Evolutionary conservation across 2,888 invertebrate species (phyloP).

Genomic region (Tillus elongatus): DNA sequence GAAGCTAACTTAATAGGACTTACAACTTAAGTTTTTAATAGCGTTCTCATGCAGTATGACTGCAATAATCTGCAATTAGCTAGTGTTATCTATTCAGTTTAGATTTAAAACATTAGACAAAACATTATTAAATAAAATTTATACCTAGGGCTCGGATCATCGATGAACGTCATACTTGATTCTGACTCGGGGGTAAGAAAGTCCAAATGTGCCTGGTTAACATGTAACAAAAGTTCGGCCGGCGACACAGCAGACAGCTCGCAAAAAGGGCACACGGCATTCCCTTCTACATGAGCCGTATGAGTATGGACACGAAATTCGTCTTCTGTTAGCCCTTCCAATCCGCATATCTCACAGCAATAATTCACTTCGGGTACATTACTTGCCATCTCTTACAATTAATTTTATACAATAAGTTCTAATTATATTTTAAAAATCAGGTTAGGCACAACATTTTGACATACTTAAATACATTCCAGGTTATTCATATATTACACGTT

Average conservation of each 20-base stretch:
- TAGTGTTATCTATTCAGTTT: no score
- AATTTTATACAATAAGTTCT: not conserved
- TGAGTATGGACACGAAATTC: constrained; percentile 72
- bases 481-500: no score
- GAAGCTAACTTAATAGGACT: no score
- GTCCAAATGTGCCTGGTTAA: constrained; percentile 76
- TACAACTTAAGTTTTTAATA: no score
- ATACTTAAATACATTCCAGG: no score
- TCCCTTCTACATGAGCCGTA: constrained; percentile 68
- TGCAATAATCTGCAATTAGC: no score
- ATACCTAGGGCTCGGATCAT: constrained; percentile 50
- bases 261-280: constrained; percentile 74
- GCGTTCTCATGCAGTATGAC: no score
- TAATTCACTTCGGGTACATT: constrained; percentile 51
- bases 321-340: constrained; percentile 68
- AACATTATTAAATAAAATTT: constrained; percentile 5
- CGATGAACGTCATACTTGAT: constrained; percentile 62
- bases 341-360: constrained; percentile 79
- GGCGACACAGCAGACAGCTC: constrained; percentile 64
- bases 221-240: constrained; percentile 67
- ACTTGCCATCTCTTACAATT: constrained; percentile 42
- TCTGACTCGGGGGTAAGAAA: constrained; percentile 73
- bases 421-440: constrained; percentile 3
- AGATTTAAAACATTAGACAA: no score
- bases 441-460: constrained; percentile 6